Evolutionary conservation across 2,113 vertebrate species (phyloP).

Genomic region (Cyprinodon tularosa): DNA sequence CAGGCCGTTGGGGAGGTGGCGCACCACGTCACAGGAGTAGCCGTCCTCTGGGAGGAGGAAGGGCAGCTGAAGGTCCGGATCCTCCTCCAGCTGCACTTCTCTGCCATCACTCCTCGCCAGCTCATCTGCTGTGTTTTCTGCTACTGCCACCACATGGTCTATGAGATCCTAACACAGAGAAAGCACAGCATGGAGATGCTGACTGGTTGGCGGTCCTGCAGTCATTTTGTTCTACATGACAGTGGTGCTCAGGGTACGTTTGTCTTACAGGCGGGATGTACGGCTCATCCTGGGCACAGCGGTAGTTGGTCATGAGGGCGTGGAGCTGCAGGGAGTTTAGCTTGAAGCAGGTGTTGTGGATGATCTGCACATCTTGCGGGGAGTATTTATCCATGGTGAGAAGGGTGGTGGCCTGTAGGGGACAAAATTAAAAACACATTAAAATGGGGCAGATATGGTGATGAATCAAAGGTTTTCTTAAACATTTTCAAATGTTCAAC

Average conservation of each 20-base stretch:
- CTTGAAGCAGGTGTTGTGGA: slow-evolving; percentile 98
- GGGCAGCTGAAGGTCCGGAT: slow-evolving; percentile 97
- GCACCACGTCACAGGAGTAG: slow-evolving; percentile 97
- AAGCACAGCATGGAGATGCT: neutral
- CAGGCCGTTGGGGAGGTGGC: slow-evolving; percentile 93
- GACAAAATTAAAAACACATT: neutral
- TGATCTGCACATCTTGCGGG: slow-evolving; percentile 90
- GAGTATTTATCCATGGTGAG: slow-evolving; percentile 99
- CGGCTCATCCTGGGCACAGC: slow-evolving; percentile 96
- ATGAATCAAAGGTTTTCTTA: neutral
- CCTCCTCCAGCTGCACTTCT: slow-evolving; percentile 95
- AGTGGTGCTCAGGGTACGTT: neutral
- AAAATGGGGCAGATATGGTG: neutral
- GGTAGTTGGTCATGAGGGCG: slow-evolving; percentile 94
- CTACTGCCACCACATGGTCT: slow-evolving; percentile 92
- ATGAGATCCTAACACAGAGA: slow-evolving; percentile 86
- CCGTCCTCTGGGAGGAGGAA: slow-evolving; percentile 97
- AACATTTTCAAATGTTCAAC: too few species aligned
- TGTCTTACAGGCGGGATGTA: slow-evolving; percentile 91
- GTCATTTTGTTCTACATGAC: neutral
- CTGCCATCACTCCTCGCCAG: slow-evolving; percentile 94
- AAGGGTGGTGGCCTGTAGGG: slow-evolving; percentile 91
- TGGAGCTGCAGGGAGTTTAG: slow-evolving; percentile 96
- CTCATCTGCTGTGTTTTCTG: slow-evolving; percentile 96
- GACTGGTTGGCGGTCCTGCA: too few species aligned